Base-by-base conservation (phyloP, 1,140 invertebrate genomes). In the Chrysomallon squamiferum region DNA sequence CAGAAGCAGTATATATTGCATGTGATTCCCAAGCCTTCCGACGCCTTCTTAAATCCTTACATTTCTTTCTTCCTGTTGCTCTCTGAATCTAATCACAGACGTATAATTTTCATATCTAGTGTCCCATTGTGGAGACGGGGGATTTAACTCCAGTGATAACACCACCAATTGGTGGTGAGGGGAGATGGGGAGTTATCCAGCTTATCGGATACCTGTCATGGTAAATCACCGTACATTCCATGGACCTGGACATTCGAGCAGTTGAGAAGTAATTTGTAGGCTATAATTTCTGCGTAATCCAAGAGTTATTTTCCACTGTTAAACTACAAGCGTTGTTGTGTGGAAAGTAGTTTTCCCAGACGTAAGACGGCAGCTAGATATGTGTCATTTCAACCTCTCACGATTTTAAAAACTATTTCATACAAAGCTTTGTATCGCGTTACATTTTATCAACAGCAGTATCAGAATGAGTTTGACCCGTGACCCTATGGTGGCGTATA, bases 221-320 rank as follows among this genome's bases (percentile, higher is more conserved):
- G 29, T 65, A 65, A 65, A 65, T 65, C 62, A 65, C 11, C 20
- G 35, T 41, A 22, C 15, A 59, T 56, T 38, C 30, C 27, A 30
- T 43, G 38, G 38, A 20, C 58, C 22, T 6, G 22, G 18, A 32
- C 38, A 30, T 35, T n/a, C 47, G 41, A 41, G 38, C 30, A 57
- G 62, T 57, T 65, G 62, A 65, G 62, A 65, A 65, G 62, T 65
- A 65, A 65, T 65, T 65, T 65, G 62, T 65, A 65, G 62, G 45
- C 62, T 65, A 65, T 65, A 43, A 65, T 65, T 65, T 65, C 62
- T 33, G 20, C 27, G 54, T 65, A 57, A 57, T 43, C 56, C 20
- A 45, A 65, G 38, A 32, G 54, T 52, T 30, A 20, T 41, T 38
- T 38, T 38, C 35, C 35, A 38, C 35, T 38, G 15, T 38, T 38